Evolutionary conservation across 2,113 vertebrate genomes (phyloP), one percentile per base, ranked within the genome.

Genomic region (Ursus arctos): DNA sequence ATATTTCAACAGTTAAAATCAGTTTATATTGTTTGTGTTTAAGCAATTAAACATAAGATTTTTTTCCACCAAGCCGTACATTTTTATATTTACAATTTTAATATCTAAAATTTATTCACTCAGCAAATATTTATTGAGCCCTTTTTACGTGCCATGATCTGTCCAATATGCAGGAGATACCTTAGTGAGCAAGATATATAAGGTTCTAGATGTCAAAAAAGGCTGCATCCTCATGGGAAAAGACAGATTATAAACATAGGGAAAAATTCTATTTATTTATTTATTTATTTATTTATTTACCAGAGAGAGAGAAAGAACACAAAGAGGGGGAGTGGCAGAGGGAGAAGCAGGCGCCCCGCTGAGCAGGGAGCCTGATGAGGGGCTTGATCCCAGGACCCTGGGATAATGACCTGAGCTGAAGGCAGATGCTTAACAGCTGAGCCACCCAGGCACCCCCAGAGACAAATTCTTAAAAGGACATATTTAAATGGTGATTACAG

Each of bases 31-130:
- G 6, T 88, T 88, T 71, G 6, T 80, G 12, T 72, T 51, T 93
- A 93, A 93, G 63, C 31, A 84, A 83, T 79, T 55, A 63, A 76
- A 61, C 16, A 83, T 11, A 47, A 80, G 33, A 36, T 33, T 84
- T 43, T 69, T 85, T 92, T 81, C 14, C 15, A 53, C 22, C 18
- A 53, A 89, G 18, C 10, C 57, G 67, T 81, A 13, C 8, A 28
- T 84, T 88, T 95, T 94, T 94, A 61, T 49, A 49, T 57, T 87
- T 94, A 53, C 69, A 71, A 89, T 43, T 88, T 92, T 63, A 67
- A 89, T 72, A 81, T 59, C 36, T 92, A 21, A 49, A 88, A 72
- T 49, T 43, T 65, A 85, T 94, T 89, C 47, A 80, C 49, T 89
- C 26, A 72, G 22, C 2, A 92, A 74, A 89, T 88, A 72, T 76